These are phyloP conservation scores for Eumerus sabulonum DNA, from an alignment of 2,888 invertebrate species.

Conservation along the genomic window DNA sequence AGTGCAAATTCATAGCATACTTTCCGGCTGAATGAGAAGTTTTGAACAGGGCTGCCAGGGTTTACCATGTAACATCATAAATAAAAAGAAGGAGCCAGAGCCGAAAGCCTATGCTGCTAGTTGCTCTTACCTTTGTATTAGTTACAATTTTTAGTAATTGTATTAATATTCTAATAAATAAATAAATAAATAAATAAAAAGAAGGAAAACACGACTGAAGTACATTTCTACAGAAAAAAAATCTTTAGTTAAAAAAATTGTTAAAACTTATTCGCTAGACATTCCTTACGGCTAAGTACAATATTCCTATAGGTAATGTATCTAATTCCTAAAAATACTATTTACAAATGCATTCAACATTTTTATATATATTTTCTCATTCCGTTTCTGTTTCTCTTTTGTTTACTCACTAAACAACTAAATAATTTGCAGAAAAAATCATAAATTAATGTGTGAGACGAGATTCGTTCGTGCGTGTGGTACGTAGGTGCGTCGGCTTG, in stretches of 20 bases:
- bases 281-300: conserved; percentile 9
- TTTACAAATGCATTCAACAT: conserved; percentile 20
- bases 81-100: too few species aligned
- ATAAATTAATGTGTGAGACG: conserved; percentile 54
- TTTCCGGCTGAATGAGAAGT: too few species aligned
- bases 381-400: conserved; percentile 22
- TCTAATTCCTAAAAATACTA: conserved; percentile 30
- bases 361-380: conserved; percentile 39
- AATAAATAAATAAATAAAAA: too few species aligned
- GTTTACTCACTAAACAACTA: conserved; percentile 18
- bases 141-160: too few species aligned
- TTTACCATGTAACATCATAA: too few species aligned
- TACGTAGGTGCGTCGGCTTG: not conserved
- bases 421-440: conserved; percentile 59
- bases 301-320: not conserved
- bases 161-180: too few species aligned
- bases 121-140: too few species aligned
- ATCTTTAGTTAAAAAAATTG: conserved; percentile 22
- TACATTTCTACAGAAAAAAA: conserved; percentile 35
- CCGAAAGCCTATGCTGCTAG: too few species aligned
- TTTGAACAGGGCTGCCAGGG: too few species aligned
- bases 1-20: too few species aligned
- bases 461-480: conserved; percentile 59
- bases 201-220: too few species aligned
- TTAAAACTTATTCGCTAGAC: conserved; percentile 15